Percentiles rank a stretch among this genome's conserved stretches.
These are phyloP conservation scores for Apamea monoglypha DNA, from an alignment of 2,888 invertebrate genomes.

Conservation along the genomic window DNA sequence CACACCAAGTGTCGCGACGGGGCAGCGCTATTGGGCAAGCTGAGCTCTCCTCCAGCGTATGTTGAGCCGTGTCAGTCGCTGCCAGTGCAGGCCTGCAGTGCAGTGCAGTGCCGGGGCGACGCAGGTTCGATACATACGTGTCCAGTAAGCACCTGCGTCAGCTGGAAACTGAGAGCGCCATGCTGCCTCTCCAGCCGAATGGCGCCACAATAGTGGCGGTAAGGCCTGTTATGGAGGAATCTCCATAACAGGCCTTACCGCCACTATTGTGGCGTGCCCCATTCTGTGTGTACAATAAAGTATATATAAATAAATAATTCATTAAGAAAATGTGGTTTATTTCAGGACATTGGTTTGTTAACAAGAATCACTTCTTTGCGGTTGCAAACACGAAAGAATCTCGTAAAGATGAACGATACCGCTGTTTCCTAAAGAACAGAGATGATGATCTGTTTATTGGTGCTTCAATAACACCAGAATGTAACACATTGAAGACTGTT, in stretches of 20 bases:
- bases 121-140: background rate
- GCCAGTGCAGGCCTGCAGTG: no score
- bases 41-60: background rate
- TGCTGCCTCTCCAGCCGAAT: background rate
- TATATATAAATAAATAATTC: no score
- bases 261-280: background rate
- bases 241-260: no score
- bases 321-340: background rate
- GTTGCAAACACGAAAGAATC: constrained; percentile 99
- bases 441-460: constrained; percentile 98
- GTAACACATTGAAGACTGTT: constrained; percentile 97
- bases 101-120: background rate
- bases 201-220: no score
- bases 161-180: background rate
- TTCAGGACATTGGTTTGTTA: constrained; percentile 97
- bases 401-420: constrained; percentile 97
- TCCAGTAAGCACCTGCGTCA: background rate
- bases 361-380: constrained; percentile 98
- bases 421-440: constrained; percentile 98
- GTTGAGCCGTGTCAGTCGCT: background rate
- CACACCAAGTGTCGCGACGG: background rate
- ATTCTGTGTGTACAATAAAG: no score
- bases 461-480: constrained; percentile 98
- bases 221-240: no score
- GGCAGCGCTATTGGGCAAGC: background rate